Percentiles rank a stretch among this genome's conserved stretches.
Conservation (phyloP, 2,888 invertebrate species). For the Protophormia terraenovae region DNA sequence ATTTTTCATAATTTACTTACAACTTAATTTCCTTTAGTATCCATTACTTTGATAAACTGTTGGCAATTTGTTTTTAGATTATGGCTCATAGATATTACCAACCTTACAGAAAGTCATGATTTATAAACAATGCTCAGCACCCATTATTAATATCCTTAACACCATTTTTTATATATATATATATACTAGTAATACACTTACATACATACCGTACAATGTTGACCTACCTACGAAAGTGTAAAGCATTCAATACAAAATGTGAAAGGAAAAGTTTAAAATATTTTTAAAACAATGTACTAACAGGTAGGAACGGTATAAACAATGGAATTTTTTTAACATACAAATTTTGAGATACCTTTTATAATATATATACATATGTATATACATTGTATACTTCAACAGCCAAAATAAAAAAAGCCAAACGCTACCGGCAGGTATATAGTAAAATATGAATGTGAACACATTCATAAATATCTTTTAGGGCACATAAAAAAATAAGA, state of each 20-base stretch:
- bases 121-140: slow-evolving; percentile 47
- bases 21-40: slow-evolving; percentile 41
- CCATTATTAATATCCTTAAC: slow-evolving; percentile 39
- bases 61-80: slow-evolving; percentile 56
- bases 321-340: not conserved
- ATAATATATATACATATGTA: not conserved
- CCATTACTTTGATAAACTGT: slow-evolving; percentile 59
- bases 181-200: not conserved
- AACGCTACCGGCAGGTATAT: not conserved
- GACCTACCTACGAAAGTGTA: not conserved
- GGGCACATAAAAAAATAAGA: not conserved
- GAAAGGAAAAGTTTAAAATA: slow-evolving; percentile 7
- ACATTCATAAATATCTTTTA: not conserved
- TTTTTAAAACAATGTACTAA: slow-evolving; percentile 19
- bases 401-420: no score
- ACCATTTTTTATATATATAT: not conserved
- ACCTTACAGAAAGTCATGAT: slow-evolving; percentile 4
- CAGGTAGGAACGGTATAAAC: not conserved
- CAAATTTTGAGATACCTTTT: not conserved
- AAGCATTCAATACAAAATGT: not conserved
- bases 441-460: not conserved
- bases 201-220: not conserved
- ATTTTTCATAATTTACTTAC: slow-evolving; percentile 33
- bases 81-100: slow-evolving; percentile 14
- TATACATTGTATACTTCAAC: not conserved